These are phyloP conservation scores for Marcusenius ussheri DNA, from an alignment of 2,113 vertebrate species.

Conservation along the genomic window DNA sequence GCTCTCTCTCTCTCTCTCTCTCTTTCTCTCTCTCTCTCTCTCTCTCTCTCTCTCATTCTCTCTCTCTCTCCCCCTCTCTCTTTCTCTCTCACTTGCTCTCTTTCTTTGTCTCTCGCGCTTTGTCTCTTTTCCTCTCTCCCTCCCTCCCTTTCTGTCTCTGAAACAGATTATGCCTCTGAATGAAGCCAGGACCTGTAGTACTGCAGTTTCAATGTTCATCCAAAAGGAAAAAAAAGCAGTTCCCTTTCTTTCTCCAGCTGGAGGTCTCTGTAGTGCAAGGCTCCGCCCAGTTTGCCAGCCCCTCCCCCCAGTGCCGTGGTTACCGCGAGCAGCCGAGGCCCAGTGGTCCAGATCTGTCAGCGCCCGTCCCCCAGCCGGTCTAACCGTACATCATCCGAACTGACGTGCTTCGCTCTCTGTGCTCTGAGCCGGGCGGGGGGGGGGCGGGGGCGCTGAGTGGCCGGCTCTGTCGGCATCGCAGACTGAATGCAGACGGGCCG, in stretches of 20 bases:
- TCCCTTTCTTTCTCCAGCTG: neutral
- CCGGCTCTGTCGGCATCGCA: neutral
- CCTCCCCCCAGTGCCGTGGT: neutral
- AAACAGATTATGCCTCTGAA: neutral
- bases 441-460: neutral
- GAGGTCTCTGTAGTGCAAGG: neutral
- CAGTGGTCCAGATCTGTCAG: constrained; percentile 4
- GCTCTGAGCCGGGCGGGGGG: too few species aligned
- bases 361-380: neutral
- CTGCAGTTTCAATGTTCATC: neutral
- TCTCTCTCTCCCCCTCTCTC: too few species aligned
- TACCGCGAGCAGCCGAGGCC: neutral
- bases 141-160: neutral
- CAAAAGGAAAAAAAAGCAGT: neutral
- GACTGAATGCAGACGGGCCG: neutral
- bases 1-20: neutral
- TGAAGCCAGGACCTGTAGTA: neutral
- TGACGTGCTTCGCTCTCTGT: neutral
- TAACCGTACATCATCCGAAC: neutral
- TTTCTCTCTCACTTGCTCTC: neutral
- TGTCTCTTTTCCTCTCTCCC: neutral
- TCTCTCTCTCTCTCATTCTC: too few species aligned
- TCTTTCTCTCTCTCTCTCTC: too few species aligned
- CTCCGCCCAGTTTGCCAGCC: neutral
- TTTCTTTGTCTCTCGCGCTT: neutral